Conservation (phyloP, 2,797 vertebrate species). For the Hybognathus amarus region DNA sequence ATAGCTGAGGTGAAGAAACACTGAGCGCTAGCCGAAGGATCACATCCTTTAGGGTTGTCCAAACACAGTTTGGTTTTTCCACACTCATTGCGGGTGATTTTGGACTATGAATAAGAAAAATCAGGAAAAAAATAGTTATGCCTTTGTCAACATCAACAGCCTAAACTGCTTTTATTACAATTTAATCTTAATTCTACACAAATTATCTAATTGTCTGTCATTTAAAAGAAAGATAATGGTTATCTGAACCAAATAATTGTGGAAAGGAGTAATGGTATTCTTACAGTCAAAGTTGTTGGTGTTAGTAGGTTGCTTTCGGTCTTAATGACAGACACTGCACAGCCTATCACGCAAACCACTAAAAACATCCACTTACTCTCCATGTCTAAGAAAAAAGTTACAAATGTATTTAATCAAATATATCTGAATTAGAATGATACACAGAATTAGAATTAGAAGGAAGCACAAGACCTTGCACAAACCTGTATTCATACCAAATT, state of each 20-base stretch:
- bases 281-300: neutral
- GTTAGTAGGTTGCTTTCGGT: neutral
- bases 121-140: neutral
- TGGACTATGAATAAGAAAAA: neutral
- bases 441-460: too few relatives aligned
- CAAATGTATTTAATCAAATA: neutral
- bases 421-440: neutral
- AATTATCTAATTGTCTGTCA: neutral
- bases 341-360: constrained; percentile 1
- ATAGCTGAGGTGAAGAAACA: constrained; percentile 13
- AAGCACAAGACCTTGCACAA: neutral
- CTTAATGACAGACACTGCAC: neutral
- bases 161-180: neutral
- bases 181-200: neutral
- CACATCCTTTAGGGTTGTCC: neutral
- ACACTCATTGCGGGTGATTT: neutral
- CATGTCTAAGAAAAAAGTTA: constrained; percentile 11
- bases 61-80: constrained; percentile 15
- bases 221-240: too few relatives aligned
- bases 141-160: too few relatives aligned
- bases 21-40: neutral
- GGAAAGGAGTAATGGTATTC: neutral
- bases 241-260: neutral
- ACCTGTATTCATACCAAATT: too few relatives aligned
- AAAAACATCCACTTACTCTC: neutral